Base-by-base conservation (phyloP, 2,113 vertebrate genomes). In the Prionailurus bengalensis region DNA sequence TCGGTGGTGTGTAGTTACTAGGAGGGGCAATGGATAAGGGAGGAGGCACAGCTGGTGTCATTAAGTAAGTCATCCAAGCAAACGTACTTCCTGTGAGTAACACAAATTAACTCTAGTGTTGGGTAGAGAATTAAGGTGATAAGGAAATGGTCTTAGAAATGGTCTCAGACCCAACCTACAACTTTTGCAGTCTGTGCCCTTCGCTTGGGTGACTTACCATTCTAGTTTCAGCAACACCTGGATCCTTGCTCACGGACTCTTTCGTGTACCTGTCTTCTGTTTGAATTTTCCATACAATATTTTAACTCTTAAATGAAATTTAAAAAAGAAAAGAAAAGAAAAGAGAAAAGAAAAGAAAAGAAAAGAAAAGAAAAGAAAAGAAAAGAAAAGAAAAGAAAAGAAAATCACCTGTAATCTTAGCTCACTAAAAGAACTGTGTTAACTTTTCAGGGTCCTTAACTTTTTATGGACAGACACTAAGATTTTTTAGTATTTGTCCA, bases 41-140 rank as follows among this genome's bases (percentile, higher is more conserved):
- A 94, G 31, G 61, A 45, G 53, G 42, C n/a, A 29, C 55, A n/a
- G 17, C 25, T 63, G 83, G 21, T 16, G 4, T 11, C 33, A 36
- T 71, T 89, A 31, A 89, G 61, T 65, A 66, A 63, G 39, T 33
- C 68, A 42, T 92, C 82, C 42, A 14, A 74, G 61, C 7, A 65
- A 73, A 39, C 31, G 7, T 23, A 36, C 48, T 92, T 96, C 89
- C 71, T 88, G 31, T 93, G 66, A 93, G 65, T 74, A 83, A 95
- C 36, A 29, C 15, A 63, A 65, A 42, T 51, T 45, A 78, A 42
- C 71, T 89, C 21, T 4, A 45, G 19, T 51, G 36, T 4, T 36
- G 33, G 2, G 21, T 14, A 39, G n/a, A 68, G 83, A 68, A 78
- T 25, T 53, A n/a, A 29, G 45, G 55, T 45, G 76, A 58, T 61